Evolutionary conservation across 2,888 invertebrate species (phyloP), one percentile per base, ranked within the genome.

Genomic region (Griposia aprilina): DNA sequence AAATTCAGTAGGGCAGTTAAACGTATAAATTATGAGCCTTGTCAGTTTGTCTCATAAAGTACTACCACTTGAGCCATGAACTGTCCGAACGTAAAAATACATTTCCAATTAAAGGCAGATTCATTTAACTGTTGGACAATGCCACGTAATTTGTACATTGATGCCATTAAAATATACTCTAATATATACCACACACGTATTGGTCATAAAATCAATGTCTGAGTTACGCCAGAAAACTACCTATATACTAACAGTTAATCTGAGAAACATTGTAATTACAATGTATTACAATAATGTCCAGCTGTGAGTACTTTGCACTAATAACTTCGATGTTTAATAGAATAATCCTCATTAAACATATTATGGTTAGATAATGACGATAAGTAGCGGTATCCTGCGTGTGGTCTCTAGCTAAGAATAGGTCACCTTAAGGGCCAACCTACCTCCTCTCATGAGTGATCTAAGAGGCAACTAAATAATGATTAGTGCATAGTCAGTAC

Each of bases 11-110:
- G 85, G 90, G 90, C 90, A 91, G 91, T 95, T 94, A 92, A 94
- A 93, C 87, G 91, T 90, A 87, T 94, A 92, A 94, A 92, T 93
- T 94, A 94, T 92, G 91, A 91, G 87, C 78, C 82, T 91, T 93
- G 93, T 93, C 93, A 92, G 89, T 90, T 87, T 88, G 89, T 90
- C 89, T 90, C 87, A 89, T 84, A 85, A 76, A 81, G 77, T 55
- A 55, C 52, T 68, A 65, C 69, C 78, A 76, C 66, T 82, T 86
- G 87, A 85, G 78, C 78, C 81, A 74, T 87, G 80, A 81, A 84
- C 81, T 74, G 76, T 55, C 74, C 30, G 72, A 74, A 76, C 87
- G 76, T 83, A 78, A 85, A 85, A 86, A 85, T 83, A 81, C 80
- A 67, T 81, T 81, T 76, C 74, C 87, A 83, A 85, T 85, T 82